Evolutionary conservation across 2,888 invertebrate species (phyloP).

Genomic region (Vesta saturnalis): DNA sequence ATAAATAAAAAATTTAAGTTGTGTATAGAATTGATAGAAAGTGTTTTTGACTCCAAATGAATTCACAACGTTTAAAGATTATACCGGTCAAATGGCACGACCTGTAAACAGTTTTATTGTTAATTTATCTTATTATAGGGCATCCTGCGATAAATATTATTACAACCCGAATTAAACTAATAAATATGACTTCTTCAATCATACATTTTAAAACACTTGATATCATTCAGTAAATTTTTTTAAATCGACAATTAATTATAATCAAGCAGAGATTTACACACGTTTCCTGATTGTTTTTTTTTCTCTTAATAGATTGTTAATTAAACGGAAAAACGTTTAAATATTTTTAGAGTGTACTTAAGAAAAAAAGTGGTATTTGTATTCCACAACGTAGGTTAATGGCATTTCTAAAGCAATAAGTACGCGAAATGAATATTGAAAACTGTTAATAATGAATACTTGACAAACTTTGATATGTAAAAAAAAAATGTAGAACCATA

Average conservation of each 20-base stretch:
- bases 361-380: slow-evolving; percentile 24
- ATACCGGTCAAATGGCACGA: slow-evolving; percentile 54
- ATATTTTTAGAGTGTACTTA: slow-evolving; percentile 11
- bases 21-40: neutral
- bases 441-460: neutral
- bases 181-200: slow-evolving; percentile 20
- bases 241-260: too few relatives aligned
- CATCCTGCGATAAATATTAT: slow-evolving; percentile 32
- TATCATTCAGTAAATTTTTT: neutral
- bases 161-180: slow-evolving; percentile 26
- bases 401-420: slow-evolving; percentile 20
- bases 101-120: slow-evolving; percentile 56
- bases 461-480: too few relatives aligned
- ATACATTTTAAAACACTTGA: neutral
- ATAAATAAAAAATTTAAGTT: neutral
- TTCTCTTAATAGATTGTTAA: too few relatives aligned
- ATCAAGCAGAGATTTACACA: too few relatives aligned
- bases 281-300: too few relatives aligned
- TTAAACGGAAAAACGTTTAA: neutral
- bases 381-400: slow-evolving; percentile 21
- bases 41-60: slow-evolving; percentile 25
- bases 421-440: slow-evolving; percentile 16
- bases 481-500: too few relatives aligned
- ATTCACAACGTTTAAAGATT: slow-evolving; percentile 42
- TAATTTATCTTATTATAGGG: slow-evolving; percentile 51